A percentile compares a stretch with the other conserved stretches of the same genome.
Evolutionary conservation across 2,113 vertebrate genomes (phyloP).

Genomic region (Psilopsiagon aurifrons): DNA sequence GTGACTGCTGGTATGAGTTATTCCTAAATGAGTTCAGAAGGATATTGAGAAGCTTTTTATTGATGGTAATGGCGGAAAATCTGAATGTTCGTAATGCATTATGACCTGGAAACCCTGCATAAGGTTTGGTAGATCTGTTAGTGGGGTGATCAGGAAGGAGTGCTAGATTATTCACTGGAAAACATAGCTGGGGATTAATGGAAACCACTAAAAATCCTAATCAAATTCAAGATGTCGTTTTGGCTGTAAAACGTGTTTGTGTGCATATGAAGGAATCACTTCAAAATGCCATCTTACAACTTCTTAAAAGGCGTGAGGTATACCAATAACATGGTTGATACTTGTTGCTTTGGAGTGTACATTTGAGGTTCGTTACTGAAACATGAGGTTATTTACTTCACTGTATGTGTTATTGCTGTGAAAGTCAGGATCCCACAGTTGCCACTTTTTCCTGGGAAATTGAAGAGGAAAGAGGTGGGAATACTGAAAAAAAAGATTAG

Average conservation of each 20-base stretch:
- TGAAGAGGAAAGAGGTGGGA: background rate
- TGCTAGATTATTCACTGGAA: background rate
- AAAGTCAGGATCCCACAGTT: background rate
- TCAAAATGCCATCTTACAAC: background rate
- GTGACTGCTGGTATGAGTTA: rapidly evolving
- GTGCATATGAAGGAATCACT: background rate
- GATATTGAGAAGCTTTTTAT: background rate
- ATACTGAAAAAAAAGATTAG: background rate
- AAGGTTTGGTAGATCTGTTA: background rate
- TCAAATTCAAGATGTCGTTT: background rate
- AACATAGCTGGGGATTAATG: background rate
- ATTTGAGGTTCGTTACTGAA: background rate
- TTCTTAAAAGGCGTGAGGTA: background rate
- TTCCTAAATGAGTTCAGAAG: background rate
- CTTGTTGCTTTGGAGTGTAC: background rate
- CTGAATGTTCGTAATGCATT: background rate
- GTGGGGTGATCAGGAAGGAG: background rate
- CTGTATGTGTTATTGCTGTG: background rate
- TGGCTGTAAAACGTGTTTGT: background rate
- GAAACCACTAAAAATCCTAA: background rate
- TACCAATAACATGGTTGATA: background rate
- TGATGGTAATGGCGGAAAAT: background rate
- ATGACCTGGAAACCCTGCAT: background rate
- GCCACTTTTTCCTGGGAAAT: background rate
- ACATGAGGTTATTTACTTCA: background rate